These are phyloP conservation scores for Metridium senile DNA, from an alignment of 92 coral and sea anemone species.

Conservation along the genomic window DNA sequence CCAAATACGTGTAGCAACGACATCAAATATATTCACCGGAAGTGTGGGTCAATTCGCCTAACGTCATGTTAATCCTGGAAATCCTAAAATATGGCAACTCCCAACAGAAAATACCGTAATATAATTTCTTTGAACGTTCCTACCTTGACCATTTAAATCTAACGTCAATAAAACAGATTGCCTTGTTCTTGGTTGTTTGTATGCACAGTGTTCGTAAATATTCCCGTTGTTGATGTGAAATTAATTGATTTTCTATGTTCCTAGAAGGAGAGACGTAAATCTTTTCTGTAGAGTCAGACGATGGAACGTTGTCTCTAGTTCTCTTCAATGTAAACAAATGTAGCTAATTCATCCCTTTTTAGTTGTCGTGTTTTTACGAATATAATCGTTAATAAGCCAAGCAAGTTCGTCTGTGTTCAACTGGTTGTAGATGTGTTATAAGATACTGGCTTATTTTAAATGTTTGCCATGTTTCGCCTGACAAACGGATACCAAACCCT, in stretches of 20 bases:
- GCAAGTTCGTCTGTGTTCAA: background rate
- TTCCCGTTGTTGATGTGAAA: conserved; percentile 27
- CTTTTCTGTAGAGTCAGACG: background rate
- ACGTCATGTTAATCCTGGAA: background rate
- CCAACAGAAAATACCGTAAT: background rate
- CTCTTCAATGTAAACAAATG: conserved; percentile 1
- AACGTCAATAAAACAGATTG: background rate
- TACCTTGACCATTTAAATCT: no score
- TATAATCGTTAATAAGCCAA: background rate
- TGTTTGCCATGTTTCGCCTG: no score
- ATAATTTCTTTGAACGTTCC: background rate
- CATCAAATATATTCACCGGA: conserved; percentile 14
- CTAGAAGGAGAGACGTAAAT: background rate
- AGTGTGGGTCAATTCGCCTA: conserved; percentile 18
- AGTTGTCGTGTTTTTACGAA: background rate
- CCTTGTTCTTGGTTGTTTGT: background rate
- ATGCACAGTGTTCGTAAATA: conserved; percentile 12
- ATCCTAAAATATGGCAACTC: conserved; percentile 11
- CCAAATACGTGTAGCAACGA: background rate
- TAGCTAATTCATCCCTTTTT: background rate
- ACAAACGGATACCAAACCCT: background rate
- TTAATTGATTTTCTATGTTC: conserved; percentile 29
- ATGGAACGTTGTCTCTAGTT: background rate
- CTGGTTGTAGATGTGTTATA: background rate
- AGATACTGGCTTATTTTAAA: background rate